Evolutionary conservation across 1,140 invertebrate species (phyloP).

Genomic region (Macrocentrus cingulum): DNA sequence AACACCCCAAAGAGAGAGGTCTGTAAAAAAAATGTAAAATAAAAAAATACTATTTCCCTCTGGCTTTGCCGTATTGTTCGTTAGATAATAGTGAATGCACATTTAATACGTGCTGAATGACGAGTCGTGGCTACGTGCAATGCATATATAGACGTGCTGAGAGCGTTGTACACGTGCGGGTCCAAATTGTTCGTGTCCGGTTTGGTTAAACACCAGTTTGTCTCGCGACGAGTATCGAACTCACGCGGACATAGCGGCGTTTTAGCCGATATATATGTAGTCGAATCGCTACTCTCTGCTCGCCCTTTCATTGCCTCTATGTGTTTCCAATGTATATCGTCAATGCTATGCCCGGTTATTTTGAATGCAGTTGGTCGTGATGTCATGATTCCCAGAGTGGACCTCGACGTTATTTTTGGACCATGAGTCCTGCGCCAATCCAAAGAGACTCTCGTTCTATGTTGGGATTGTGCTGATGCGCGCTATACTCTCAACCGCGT

Average conservation of each 20-base stretch:
- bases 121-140: too few species aligned
- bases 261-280: too few species aligned
- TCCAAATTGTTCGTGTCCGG: slow-evolving; percentile 1
- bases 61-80: too few species aligned
- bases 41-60: too few species aligned
- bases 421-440: not conserved
- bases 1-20: too few species aligned
- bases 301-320: too few species aligned
- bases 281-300: too few species aligned
- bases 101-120: too few species aligned
- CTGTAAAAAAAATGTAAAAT: too few species aligned
- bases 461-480: not conserved
- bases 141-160: not conserved
- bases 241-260: not conserved
- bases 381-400: slow-evolving; percentile 17
- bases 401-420: slow-evolving; percentile 16
- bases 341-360: slow-evolving; percentile 13
- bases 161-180: not conserved
- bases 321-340: too few species aligned
- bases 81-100: too few species aligned
- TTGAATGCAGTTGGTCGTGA: slow-evolving; percentile 8
- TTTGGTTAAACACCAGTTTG: slow-evolving; percentile 6
- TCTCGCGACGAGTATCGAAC: slow-evolving; percentile 2
- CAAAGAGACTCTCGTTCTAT: not conserved
- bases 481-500: too few species aligned